Conservation (phyloP, 2,113 vertebrate genomes). For the Pseudorectes ferrugineus region DNA sequence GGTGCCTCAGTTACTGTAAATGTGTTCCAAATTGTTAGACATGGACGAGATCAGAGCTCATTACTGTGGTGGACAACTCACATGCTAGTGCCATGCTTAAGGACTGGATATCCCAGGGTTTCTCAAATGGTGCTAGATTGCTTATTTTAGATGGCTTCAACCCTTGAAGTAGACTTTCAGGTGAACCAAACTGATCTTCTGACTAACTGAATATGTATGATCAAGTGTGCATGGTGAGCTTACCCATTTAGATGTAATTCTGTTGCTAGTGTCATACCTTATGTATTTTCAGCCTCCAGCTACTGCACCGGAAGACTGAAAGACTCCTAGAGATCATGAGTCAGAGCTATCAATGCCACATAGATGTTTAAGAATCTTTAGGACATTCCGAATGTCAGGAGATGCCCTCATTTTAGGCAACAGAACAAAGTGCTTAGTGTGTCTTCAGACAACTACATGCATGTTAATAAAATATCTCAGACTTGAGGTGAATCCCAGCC, state of each 20-base stretch:
- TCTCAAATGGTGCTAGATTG: background rate
- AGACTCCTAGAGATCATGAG: background rate
- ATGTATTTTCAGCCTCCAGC: background rate
- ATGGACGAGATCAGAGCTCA: background rate
- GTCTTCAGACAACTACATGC: background rate
- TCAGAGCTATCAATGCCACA: background rate
- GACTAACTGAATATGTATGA: background rate
- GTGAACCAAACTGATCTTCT: background rate
- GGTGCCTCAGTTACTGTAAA: background rate
- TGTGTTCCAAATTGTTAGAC: background rate
- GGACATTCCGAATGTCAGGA: background rate
- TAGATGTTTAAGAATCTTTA: background rate
- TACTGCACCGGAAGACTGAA: background rate
- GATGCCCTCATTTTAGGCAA: background rate
- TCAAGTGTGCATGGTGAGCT: background rate
- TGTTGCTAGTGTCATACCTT: background rate
- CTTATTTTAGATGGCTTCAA: background rate
- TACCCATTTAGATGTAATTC: background rate
- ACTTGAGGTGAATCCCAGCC: background rate
- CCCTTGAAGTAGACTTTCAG: background rate
- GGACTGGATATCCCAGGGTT: background rate
- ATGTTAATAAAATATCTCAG: background rate
- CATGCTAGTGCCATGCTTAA: background rate
- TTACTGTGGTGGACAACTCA: background rate
- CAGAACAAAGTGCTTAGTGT: background rate